Base-by-base conservation (phyloP, 1,140 invertebrate genomes). In the Druon quercuslanigerum region DNA sequence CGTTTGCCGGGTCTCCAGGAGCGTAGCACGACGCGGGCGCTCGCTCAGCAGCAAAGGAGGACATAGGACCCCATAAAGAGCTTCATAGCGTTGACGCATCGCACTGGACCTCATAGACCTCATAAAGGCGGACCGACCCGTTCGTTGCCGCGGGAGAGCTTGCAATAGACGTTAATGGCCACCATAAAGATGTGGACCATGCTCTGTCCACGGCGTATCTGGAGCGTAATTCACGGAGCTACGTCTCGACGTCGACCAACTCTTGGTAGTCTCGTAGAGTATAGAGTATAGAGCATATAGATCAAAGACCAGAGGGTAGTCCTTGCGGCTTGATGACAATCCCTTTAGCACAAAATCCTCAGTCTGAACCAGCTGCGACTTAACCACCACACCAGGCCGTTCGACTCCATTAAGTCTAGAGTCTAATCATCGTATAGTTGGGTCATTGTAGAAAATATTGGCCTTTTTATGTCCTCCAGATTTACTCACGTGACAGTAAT, bases 131-230 rank as follows among this genome's bases (percentile, higher is more conserved):
- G 74, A 9, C 25, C 75, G 66, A 74, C 57, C 72, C 50, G 51
- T 73, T 71, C 60, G 71, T 76, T 73, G 57, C 76, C 60, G 57
- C 51, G 74, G 71, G 72, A 73, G 73, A 74, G 72, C 52, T 81
- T 84, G 84, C 82, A 20, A 17, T 46, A 75, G 84, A 85, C 84
- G 71, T 83, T 85, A 85, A 85, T 82, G 76, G 79, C 79, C 52
- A 25, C 73, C 84, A 85, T 85, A 85, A 85, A 85, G 82, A 80
- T 82, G 74, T 73, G 80, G 50, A 72, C 60, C 66, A 19, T 66
- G 46, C 74, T 33, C 73, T 77, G 75, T 76, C 72, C 77, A 74
- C 75, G 70, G 72, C 80, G 77, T 82, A 79, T 77, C 77, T 51
- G 52, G 75, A 72, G 70, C 76, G 71, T 80, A 80, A 80, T 77